phyloP scores from a whole-genome alignment of 2,888 invertebrate genomes.

The Fabriciana adippe region DNA sequence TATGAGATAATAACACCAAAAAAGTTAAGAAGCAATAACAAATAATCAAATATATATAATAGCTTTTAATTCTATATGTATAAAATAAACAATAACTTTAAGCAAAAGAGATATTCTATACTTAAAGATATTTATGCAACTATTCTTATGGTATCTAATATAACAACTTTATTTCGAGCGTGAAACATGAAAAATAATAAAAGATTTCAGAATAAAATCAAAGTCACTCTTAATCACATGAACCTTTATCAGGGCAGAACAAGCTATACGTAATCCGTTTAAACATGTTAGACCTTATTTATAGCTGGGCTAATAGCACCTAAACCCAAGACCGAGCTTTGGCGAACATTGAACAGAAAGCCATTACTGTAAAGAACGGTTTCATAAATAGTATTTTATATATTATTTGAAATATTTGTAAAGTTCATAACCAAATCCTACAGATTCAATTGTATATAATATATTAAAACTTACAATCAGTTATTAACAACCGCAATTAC shows the following conservation, averaged over 20 bases:
- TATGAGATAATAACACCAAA: too few species aligned
- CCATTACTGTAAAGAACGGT: conserved; percentile 30
- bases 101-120: too few species aligned
- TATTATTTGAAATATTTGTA: conserved; percentile 5
- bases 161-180: not conserved
- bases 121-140: too few species aligned
- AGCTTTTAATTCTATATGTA: too few species aligned
- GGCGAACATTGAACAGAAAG: conserved; percentile 51
- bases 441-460: too few species aligned
- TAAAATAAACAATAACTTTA: too few species aligned
- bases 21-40: too few species aligned
- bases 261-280: conserved; percentile 75
- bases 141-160: too few species aligned
- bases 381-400: conserved; percentile 22
- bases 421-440: not conserved
- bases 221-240: conserved; percentile 39
- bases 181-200: conserved; percentile 10
- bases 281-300: conserved; percentile 77
- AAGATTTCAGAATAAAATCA: conserved; percentile 25
- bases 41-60: too few species aligned
- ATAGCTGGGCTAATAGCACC: conserved; percentile 74
- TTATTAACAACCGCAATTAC: too few species aligned
- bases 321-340: conserved; percentile 61
- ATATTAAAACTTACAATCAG: too few species aligned
- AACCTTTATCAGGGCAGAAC: conserved; percentile 73